These are phyloP conservation scores for Physella acuta DNA, from an alignment of 1,140 invertebrate genomes.

Conservation along the genomic window DNA sequence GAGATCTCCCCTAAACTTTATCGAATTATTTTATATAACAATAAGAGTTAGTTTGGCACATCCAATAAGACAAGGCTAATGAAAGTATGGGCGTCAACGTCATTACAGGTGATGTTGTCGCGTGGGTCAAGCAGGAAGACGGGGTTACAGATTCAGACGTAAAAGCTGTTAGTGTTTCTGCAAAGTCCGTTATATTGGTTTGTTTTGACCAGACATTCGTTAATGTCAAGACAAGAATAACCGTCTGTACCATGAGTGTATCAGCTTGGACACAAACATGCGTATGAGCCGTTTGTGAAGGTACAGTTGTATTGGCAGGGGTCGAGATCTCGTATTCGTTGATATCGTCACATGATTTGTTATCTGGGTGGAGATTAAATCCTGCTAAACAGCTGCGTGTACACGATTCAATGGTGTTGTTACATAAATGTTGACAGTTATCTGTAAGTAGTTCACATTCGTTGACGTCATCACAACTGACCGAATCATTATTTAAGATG, in stretches of 20 bases:
- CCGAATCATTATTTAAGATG: background rate
- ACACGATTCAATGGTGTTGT: background rate
- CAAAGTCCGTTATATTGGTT: conserved; percentile 30
- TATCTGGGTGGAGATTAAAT: background rate
- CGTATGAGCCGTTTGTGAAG: conserved; percentile 23
- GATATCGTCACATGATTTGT: background rate
- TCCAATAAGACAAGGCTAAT: too few relatives aligned
- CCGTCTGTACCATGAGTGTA: conserved; percentile 15
- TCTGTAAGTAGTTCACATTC: background rate
- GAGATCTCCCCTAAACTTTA: too few relatives aligned
- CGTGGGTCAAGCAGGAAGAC: background rate
- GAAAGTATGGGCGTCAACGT: too few relatives aligned
- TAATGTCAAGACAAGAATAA: conserved; percentile 24
- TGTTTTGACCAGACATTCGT: conserved; percentile 28
- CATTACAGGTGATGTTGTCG: background rate
- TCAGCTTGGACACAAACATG: conserved; percentile 28
- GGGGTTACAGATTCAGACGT: background rate
- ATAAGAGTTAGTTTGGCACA: too few relatives aligned
- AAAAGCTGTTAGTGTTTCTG: conserved; percentile 26
- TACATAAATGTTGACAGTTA: background rate
- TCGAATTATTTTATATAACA: too few relatives aligned
- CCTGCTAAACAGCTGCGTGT: background rate
- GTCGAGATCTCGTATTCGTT: too few relatives aligned
- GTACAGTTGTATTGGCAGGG: background rate
- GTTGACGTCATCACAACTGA: background rate